These are phyloP conservation scores for Mantis religiosa DNA, from an alignment of 2,888 invertebrate species.

Conservation along the genomic window DNA sequence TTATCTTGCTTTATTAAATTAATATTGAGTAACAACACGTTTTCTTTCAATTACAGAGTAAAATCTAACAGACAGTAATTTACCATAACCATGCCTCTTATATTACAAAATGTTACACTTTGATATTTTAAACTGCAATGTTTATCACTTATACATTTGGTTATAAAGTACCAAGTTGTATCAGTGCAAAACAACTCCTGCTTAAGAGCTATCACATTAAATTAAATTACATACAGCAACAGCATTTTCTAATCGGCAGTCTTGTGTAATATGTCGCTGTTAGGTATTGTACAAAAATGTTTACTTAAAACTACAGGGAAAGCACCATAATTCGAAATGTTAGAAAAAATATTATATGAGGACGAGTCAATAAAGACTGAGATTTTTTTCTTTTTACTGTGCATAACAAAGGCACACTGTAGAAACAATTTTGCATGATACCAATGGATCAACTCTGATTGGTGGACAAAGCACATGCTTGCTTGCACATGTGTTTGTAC, in stretches of 20 bases:
- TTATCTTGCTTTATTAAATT: constrained; percentile 21
- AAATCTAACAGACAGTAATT: not conserved
- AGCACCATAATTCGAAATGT: no score
- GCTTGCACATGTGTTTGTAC: no score
- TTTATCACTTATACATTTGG: not conserved
- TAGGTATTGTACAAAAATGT: no score
- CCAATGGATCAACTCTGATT: no score
- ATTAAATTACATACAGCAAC: not conserved
- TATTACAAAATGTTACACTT: not conserved
- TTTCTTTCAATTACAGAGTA: not conserved
- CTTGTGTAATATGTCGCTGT: not conserved
- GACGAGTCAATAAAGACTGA: no score
- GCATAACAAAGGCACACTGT: no score
- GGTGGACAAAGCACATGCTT: no score
- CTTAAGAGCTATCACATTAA: not conserved
- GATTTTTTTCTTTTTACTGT: no score
- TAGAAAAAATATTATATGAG: no score
- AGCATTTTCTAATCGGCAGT: not conserved
- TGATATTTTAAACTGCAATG: not conserved
- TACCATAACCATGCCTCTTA: not conserved
- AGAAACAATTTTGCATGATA: no score
- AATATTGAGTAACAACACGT: constrained; percentile 12
- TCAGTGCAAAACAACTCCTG: not conserved
- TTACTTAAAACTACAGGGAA: no score
- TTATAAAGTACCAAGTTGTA: not conserved